Evolutionary conservation across 2,888 invertebrate species (phyloP).

Genomic region (Diarsia mendica): DNA sequence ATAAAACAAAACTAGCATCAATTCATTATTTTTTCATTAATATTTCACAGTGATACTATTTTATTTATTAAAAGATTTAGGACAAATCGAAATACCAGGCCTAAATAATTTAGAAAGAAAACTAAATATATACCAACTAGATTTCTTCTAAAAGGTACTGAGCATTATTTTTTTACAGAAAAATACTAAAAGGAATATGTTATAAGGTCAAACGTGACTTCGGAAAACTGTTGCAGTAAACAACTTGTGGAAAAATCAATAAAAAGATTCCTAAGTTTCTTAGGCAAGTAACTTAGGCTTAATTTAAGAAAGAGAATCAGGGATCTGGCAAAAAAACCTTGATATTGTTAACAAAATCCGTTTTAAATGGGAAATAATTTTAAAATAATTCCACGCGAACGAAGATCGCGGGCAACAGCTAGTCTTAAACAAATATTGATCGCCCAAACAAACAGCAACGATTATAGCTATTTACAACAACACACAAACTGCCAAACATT

Average conservation of each 20-base stretch:
- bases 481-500: slow-evolving; percentile 34
- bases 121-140: too few relatives aligned
- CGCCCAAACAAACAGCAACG: slow-evolving; percentile 2
- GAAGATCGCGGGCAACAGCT: neutral
- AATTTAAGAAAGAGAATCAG: too few relatives aligned
- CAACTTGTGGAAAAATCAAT: neutral
- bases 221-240: neutral
- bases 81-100: too few relatives aligned
- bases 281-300: too few relatives aligned
- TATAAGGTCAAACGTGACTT: slow-evolving; percentile 17
- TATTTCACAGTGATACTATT: neutral
- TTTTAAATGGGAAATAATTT: too few relatives aligned
- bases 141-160: neutral
- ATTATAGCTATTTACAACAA: slow-evolving; percentile 10
- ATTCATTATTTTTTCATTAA: neutral
- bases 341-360: too few relatives aligned
- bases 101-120: too few relatives aligned
- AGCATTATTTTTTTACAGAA: neutral
- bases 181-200: slow-evolving; percentile 9
- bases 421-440: neutral
- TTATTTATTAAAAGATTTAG: too few relatives aligned
- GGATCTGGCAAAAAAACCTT: too few relatives aligned
- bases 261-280: neutral
- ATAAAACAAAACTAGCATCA: neutral
- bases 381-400: too few relatives aligned